Evolutionary conservation across 1,140 invertebrate species (phyloP).

Genomic region (Stegodyphus dumicola): DNA sequence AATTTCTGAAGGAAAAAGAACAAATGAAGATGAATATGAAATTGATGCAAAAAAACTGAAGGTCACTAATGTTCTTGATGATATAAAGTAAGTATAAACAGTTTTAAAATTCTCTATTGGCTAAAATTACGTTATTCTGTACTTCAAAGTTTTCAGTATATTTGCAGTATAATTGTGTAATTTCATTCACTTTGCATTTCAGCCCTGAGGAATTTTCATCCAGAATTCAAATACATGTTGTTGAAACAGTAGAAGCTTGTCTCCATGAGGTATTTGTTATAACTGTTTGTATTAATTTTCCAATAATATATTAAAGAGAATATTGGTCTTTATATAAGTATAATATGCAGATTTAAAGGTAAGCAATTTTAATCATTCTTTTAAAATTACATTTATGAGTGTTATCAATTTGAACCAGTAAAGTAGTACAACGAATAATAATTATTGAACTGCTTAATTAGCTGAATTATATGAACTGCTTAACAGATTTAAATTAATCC

Average conservation of each 20-base stretch:
- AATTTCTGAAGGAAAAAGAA: conserved; percentile 45
- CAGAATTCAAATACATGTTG: conserved; percentile 84
- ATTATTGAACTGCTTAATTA: too few species aligned
- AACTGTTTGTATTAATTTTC: neutral
- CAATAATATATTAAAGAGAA: neutral
- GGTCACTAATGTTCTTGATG: conserved; percentile 32
- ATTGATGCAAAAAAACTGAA: conserved; percentile 28
- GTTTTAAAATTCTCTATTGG: neutral
- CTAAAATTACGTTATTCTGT: neutral
- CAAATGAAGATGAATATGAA: conserved; percentile 43
- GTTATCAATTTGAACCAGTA: too few species aligned
- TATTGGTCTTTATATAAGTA: neutral
- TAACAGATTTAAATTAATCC: too few species aligned
- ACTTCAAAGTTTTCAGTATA: neutral
- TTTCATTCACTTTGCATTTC: neutral
- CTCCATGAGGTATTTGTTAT: conserved; percentile 80
- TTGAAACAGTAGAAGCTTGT: conserved; percentile 90
- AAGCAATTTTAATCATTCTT: neutral
- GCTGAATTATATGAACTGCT: too few species aligned
- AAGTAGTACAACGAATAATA: too few species aligned
- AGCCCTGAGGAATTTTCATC: conserved; percentile 67
- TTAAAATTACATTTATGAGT: neutral
- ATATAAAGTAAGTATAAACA: conserved; percentile 53
- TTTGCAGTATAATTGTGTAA: neutral
- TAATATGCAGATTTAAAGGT: too few species aligned